A percentile compares a stretch with the other conserved stretches of the same genome.
Conservation (phyloP, 2,797 vertebrate genomes). For the Acipenser ruthenus region DNA sequence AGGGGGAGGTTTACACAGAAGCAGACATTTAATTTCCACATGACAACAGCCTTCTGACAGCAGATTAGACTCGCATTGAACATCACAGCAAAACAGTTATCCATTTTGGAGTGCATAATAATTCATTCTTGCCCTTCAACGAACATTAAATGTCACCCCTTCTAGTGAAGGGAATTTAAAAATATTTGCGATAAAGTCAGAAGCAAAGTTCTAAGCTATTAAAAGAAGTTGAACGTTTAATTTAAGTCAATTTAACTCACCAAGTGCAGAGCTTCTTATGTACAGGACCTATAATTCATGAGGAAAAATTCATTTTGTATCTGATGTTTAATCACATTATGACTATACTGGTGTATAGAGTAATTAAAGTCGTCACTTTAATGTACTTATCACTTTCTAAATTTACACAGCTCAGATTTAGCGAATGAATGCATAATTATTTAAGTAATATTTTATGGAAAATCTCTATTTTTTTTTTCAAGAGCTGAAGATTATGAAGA, state of each 20-base stretch:
- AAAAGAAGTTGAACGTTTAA: slow-evolving; percentile 18
- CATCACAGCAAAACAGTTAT: slow-evolving; percentile 38
- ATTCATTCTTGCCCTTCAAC: slow-evolving; percentile 39
- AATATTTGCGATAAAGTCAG: slow-evolving; percentile 20
- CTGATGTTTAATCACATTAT: slow-evolving; percentile 10
- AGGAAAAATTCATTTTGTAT: slow-evolving; percentile 8
- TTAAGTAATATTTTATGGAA: not conserved
- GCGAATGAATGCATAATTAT: slow-evolving; percentile 9
- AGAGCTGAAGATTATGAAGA: slow-evolving; percentile 5
- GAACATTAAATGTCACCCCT: slow-evolving; percentile 39
- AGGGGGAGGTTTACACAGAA: slow-evolving; percentile 20
- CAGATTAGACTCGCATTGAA: slow-evolving; percentile 37
- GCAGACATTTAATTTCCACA: slow-evolving; percentile 32
- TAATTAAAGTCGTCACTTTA: not conserved
- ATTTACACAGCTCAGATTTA: slow-evolving; percentile 15
- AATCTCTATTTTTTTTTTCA: too few species aligned
- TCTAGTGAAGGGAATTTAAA: slow-evolving; percentile 37
- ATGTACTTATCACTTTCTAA: not conserved
- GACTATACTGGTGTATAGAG: not conserved
- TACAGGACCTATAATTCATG: not conserved
- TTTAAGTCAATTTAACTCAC: slow-evolving; percentile 9
- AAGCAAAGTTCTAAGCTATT: slow-evolving; percentile 27
- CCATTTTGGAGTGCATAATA: slow-evolving; percentile 38
- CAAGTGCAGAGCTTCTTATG: not conserved
- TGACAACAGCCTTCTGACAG: slow-evolving; percentile 32